Evolutionary conservation across 2,888 invertebrate genomes (phyloP).

Genomic region (Leptinotarsa haldemani): DNA sequence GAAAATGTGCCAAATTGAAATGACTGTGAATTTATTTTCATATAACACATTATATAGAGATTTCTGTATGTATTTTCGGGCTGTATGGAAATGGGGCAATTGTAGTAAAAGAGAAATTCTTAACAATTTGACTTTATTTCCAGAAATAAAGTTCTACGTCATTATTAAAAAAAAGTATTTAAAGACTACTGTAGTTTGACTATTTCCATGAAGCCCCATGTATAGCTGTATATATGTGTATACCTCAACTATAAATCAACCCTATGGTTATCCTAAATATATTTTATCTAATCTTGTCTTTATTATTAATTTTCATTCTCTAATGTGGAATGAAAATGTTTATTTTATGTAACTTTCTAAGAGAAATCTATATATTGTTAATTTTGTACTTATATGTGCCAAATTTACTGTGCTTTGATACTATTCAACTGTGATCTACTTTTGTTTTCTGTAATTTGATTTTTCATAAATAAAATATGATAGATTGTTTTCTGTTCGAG

Average conservation of each 20-base stretch:
- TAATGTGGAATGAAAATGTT: not conserved
- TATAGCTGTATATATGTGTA: slow-evolving; percentile 9
- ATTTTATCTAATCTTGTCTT: slow-evolving; percentile 8
- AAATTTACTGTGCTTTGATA: slow-evolving; percentile 35
- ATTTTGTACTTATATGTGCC: slow-evolving; percentile 33
- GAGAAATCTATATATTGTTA: slow-evolving; percentile 15
- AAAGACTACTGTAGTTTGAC: not conserved
- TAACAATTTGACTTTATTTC: no score
- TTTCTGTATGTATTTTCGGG: not conserved
- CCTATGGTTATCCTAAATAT: not conserved
- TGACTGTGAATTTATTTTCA: slow-evolving; percentile 23
- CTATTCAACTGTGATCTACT: slow-evolving; percentile 37
- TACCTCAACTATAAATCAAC: slow-evolving; percentile 1
- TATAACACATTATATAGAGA: not conserved
- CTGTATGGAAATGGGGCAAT: not conserved
- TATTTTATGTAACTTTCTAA: not conserved
- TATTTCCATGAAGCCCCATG: slow-evolving; percentile 1
- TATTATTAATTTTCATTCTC: not conserved
- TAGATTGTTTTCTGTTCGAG: not conserved
- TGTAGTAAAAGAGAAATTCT: no score
- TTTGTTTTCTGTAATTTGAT: slow-evolving; percentile 18
- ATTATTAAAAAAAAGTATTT: no score
- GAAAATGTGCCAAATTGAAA: slow-evolving; percentile 24
- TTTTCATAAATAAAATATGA: slow-evolving; percentile 1
- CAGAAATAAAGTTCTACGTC: not conserved